phyloP scores from a whole-genome alignment of 2,888 invertebrate genomes.

The Taenaris catops region DNA sequence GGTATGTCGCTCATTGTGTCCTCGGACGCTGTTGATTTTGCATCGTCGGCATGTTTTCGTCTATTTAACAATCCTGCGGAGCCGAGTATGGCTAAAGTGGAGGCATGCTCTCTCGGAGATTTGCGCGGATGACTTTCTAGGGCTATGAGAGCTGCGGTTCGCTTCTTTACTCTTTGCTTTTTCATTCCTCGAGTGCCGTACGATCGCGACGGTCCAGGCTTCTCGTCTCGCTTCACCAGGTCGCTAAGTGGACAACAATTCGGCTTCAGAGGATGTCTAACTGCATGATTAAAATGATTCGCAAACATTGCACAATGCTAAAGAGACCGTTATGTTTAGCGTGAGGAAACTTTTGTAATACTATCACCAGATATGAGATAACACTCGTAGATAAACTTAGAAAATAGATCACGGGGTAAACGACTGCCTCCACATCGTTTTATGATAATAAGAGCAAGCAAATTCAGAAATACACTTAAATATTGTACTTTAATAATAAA shows the following conservation, averaged over 20 bases:
- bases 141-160: conserved; percentile 47
- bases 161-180: conserved; percentile 50
- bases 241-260: conserved; percentile 74
- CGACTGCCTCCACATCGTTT: conserved; percentile 24
- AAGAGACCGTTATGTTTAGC: conserved; percentile 35
- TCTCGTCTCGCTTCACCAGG: conserved; percentile 59
- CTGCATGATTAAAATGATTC: conserved; percentile 21
- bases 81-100: conserved; percentile 90
- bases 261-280: conserved; percentile 69
- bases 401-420: conserved; percentile 42
- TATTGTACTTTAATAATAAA: conserved; percentile 11
- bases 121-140: conserved; percentile 84
- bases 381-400: conserved; percentile 36
- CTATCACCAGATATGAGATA: conserved; percentile 48
- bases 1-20: conserved; percentile 59
- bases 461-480: too few species aligned
- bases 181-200: conserved; percentile 68
- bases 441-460: conserved; percentile 16
- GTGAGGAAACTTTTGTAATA: conserved; percentile 42
- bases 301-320: conserved; percentile 53
- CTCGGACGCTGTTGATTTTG: conserved; percentile 67
- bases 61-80: conserved; percentile 79
- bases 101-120: conserved; percentile 93
- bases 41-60: conserved; percentile 62
- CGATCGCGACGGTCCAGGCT: conserved; percentile 55